These are phyloP conservation scores for Seriola quinqueradiata DNA, from an alignment of 2,113 vertebrate species.

Conservation along the genomic window DNA sequence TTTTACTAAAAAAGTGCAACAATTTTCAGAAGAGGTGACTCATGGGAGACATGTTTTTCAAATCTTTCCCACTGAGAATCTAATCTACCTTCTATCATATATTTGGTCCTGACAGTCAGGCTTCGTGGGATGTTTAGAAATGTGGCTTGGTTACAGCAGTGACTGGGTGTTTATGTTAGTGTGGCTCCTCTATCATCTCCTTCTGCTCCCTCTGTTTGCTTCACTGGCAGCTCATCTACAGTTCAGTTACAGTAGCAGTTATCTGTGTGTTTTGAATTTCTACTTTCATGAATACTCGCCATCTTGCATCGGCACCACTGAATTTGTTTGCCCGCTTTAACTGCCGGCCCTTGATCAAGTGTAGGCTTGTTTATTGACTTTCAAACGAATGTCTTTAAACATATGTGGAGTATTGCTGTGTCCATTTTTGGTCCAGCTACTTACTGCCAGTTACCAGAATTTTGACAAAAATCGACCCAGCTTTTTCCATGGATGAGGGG, in stretches of 20 bases:
- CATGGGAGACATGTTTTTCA: neutral
- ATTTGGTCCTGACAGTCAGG: constrained; percentile 7
- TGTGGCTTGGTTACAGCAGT: neutral
- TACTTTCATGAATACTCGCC: neutral
- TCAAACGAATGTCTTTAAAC: neutral
- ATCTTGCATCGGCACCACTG: neutral
- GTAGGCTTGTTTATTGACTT: constrained; percentile 25
- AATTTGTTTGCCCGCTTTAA: constrained; percentile 14
- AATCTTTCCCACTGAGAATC: neutral
- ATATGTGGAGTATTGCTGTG: neutral
- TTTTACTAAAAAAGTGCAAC: neutral
- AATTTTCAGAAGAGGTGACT: neutral
- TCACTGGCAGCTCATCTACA: neutral
- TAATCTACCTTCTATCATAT: neutral
- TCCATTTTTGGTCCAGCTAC: constrained; percentile 10
- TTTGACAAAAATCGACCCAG: constrained; percentile 7
- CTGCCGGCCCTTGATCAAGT: neutral
- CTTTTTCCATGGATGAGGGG: constrained; percentile 3
- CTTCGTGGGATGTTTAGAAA: constrained; percentile 15
- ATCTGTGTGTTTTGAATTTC: neutral
- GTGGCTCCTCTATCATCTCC: constrained; percentile 6
- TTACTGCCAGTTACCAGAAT: constrained; percentile 1
- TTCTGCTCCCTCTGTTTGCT: neutral
- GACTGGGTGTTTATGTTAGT: constrained; percentile 2
- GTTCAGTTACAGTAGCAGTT: neutral